These are phyloP conservation scores for Parascotia fuliginaria DNA, from an alignment of 2,888 invertebrate species.

Conservation along the genomic window DNA sequence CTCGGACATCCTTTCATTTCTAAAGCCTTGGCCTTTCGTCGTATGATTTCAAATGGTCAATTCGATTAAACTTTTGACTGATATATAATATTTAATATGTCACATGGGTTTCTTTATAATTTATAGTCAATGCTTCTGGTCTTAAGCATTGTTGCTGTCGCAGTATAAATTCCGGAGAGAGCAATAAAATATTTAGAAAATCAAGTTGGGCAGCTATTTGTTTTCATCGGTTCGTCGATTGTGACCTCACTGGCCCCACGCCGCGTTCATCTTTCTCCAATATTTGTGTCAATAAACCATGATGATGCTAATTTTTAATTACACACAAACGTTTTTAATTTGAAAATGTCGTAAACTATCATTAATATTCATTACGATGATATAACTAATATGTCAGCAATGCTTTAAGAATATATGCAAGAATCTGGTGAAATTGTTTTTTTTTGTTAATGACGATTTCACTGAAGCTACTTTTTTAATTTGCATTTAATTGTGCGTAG, in stretches of 20 bases:
- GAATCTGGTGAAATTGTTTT: constrained; percentile 58
- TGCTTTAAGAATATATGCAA: constrained; percentile 52
- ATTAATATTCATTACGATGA: constrained; percentile 63
- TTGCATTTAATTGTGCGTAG: constrained; percentile 41
- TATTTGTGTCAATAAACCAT: constrained; percentile 17
- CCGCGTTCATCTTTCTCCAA: constrained; percentile 6
- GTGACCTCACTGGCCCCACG: constrained; percentile 23
- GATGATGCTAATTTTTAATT: constrained; percentile 23
- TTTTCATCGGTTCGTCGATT: constrained; percentile 30
- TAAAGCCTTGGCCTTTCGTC: constrained; percentile 45
- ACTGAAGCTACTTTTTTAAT: constrained; percentile 21
- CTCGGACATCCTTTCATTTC: constrained; percentile 47
- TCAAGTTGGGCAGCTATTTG: constrained; percentile 26
- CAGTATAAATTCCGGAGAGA: constrained; percentile 6
- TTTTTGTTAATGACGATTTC: constrained; percentile 48
- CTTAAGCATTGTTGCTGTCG: constrained; percentile 13
- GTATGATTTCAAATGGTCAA: constrained; percentile 41
- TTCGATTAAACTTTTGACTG: constrained; percentile 38
- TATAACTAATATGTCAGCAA: constrained; percentile 42
- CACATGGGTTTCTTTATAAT: constrained; percentile 20
- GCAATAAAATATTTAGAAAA: constrained; percentile 33
- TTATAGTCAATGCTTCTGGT: constrained; percentile 29
- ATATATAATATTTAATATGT: constrained; percentile 24
- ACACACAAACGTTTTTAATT: constrained; percentile 19
- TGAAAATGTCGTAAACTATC: constrained; percentile 38